Evolutionary conservation across 2,888 invertebrate species (phyloP), one percentile per base, ranked within the genome.

Genomic region (Eristalis arbustorum): DNA sequence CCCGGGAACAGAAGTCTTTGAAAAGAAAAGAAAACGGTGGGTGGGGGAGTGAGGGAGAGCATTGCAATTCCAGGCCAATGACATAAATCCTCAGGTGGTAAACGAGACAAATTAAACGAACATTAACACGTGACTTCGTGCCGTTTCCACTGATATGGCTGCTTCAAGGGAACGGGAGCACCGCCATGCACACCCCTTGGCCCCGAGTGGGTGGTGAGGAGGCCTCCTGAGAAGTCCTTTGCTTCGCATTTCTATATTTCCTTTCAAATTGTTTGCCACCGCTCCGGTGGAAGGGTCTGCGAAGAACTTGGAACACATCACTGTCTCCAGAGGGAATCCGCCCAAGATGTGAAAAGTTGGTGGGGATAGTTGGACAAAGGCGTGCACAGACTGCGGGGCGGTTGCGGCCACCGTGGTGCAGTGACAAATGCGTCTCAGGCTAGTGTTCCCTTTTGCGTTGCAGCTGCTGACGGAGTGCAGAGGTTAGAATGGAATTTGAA

Each of bases 91-190:
- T 84, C 82, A 84, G 88, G 84, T 85, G 84, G 87, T 76, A 73
- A 88, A 81, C 82, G 82, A 84, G 84, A 83, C 83, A 89, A 89
- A 88, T 88, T 89, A 88, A 89, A 88, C 75, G 79, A 88, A 79
- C 74, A 88, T 87, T 88, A 88, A 88, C 89, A 89, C 89, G 89
- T 89, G 89, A 89, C 89, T 89, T 89, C 89, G 89, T 89, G 89
- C 74, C 83, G 62, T 89, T 89, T 89, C 83, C 61, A 76, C 81
- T 72, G 76, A 76, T 76, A 77, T 76, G 76, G 63, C 59, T 76
- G 67, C 72, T 81, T 22, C 37, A 49, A 25, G 57, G 69, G 56
- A 37, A 64, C 25, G 18, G 31, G 23, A 37, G 23, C 49, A n/a
- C 42, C 49, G 49, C 18, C 49, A 0, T 8, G 13, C 25, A 23